Percentiles rank a stretch among this genome's conserved stretches.
These are phyloP conservation scores for Phymanthus crucifer DNA, from an alignment of 92 coral and sea anemone species.

Conservation along the genomic window DNA sequence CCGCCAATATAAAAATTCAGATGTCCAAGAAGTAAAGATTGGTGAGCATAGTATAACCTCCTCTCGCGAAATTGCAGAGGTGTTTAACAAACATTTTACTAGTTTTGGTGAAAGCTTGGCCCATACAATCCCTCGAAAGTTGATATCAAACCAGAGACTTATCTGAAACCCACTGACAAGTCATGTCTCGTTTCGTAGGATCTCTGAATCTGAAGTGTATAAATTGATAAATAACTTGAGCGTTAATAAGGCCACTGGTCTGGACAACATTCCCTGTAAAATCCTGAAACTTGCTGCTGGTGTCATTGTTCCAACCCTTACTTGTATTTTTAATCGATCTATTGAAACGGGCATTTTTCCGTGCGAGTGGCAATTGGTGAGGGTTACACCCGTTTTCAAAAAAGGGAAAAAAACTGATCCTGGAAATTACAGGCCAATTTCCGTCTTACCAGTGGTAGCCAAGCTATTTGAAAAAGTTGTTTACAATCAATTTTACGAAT, in stretches of 20 bases:
- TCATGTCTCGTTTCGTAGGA: conserved; percentile 21
- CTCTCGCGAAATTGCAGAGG: conserved; percentile 28
- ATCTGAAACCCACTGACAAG: conserved; percentile 10
- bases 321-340: conserved; percentile 36
- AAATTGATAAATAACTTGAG: not conserved
- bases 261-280: too few relatives aligned
- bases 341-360: conserved; percentile 38
- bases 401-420: too few relatives aligned
- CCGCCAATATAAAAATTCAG: conserved; percentile 37
- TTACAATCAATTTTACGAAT: conserved; percentile 23
- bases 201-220: not conserved
- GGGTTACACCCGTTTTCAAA: conserved; percentile 40
- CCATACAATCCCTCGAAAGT: conserved; percentile 31
- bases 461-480: conserved; percentile 40
- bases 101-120: conserved; percentile 41
- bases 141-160: conserved; percentile 21
- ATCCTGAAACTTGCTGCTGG: conserved; percentile 25
- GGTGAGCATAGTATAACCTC: conserved; percentile 8
- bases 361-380: conserved; percentile 41
- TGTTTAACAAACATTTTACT: conserved; percentile 44
- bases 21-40: conserved; percentile 26
- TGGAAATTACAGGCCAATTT: conserved; percentile 30
- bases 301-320: conserved; percentile 35
- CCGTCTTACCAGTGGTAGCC: conserved; percentile 18
- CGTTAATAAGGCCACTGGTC: conserved; percentile 23